phyloP scores from a whole-genome alignment of 1,140 invertebrate genomes.

The Eciton burchellii region DNA sequence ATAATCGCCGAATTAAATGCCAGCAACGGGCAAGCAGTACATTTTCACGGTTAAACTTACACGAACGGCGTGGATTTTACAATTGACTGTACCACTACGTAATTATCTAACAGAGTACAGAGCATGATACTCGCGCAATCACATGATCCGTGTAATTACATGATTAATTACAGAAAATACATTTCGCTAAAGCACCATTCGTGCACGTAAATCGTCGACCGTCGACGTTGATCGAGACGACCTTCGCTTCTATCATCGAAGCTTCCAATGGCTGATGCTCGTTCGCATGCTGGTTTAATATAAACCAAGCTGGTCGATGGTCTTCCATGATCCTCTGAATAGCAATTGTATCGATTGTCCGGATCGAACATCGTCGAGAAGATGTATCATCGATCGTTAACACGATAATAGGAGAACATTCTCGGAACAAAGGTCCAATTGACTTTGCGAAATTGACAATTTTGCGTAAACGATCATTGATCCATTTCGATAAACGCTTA shows the following conservation, averaged over 20 bases:
- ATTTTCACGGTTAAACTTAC: constrained; percentile 34
- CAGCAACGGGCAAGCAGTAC: neutral
- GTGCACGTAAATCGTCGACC: constrained; percentile 7
- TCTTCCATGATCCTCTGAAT: neutral
- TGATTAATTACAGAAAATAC: constrained; percentile 36
- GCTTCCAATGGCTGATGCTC: constrained; percentile 11
- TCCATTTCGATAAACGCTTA: constrained; percentile 4
- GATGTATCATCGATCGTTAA: neutral
- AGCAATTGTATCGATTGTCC: neutral
- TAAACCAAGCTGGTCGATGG: constrained; percentile 73
- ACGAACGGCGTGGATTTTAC: neutral
- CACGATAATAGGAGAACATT: neutral
- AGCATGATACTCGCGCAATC: constrained; percentile 18
- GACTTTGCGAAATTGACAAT: constrained; percentile 43
- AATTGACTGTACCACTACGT: constrained; percentile 20
- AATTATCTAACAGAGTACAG: constrained; percentile 19
- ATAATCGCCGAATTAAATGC: constrained; percentile 11
- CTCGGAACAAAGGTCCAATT: neutral
- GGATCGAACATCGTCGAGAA: constrained; percentile 26
- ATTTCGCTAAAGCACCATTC: constrained; percentile 48
- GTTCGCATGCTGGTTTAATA: constrained; percentile 77
- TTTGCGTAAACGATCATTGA: neutral
- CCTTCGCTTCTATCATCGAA: constrained; percentile 45
- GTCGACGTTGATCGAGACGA: constrained; percentile 25
- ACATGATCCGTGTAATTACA: constrained; percentile 17